These are phyloP conservation scores for Malurus splendens DNA, from an alignment of 2,797 vertebrate genomes.

Conservation along the genomic window DNA sequence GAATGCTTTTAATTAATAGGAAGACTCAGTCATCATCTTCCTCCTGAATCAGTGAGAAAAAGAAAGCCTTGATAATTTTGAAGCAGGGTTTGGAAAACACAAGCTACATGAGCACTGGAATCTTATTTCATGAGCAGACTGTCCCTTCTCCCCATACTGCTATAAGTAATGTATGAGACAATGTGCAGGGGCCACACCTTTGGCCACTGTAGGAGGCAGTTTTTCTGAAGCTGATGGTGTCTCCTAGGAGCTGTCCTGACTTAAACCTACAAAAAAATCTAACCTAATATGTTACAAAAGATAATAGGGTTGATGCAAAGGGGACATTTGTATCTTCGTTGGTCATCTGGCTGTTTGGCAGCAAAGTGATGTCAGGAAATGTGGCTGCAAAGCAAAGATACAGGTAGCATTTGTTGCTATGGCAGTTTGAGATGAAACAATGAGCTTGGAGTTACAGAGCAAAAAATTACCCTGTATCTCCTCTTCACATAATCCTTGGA, in stretches of 20 bases:
- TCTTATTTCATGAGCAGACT: neutral
- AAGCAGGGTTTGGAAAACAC: neutral
- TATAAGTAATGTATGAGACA: no score
- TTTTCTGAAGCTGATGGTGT: neutral
- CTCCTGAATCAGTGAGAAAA: neutral
- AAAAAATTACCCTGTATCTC: neutral
- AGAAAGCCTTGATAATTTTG: neutral
- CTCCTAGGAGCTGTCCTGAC: neutral
- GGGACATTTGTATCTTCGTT: neutral
- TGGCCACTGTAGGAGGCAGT: neutral
- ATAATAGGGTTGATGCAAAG: neutral
- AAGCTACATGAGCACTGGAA: neutral
- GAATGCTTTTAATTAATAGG: neutral
- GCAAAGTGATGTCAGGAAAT: neutral
- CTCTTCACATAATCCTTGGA: neutral
- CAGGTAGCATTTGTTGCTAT: neutral
- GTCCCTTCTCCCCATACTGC: neutral
- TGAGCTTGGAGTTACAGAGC: rapidly evolving
- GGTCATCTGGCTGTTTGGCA: neutral
- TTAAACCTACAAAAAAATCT: neutral
- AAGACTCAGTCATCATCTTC: neutral
- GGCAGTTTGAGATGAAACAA: neutral
- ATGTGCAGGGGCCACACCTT: neutral
- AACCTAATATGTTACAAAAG: neutral
- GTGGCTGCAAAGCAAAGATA: neutral